Evolutionary conservation across 2,888 invertebrate species (phyloP), one percentile per base, ranked within the genome.

Genomic region (Monoplex corrugatus): DNA sequence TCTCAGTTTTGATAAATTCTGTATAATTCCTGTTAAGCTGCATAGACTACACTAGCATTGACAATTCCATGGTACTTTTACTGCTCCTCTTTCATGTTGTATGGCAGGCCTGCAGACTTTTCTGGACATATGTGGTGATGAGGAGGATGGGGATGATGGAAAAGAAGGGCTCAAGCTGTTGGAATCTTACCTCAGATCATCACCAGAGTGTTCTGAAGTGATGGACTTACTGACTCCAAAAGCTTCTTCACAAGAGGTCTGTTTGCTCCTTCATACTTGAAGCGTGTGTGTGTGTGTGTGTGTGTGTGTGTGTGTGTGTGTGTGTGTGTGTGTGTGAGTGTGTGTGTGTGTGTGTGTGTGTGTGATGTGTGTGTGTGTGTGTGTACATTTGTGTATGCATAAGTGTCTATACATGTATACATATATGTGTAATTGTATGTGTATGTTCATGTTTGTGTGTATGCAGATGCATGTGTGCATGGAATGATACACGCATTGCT

Each of bases 151-250:
- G 91, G 82, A 92, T 13, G 91, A 92, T 35, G 89, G 86, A 50
- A 93, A 93, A 28, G 82, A 89, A 0, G 91, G 91, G 28, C 93
- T 93, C 90, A 94, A 94, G 83, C 92, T 95, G 87, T 93, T 94
- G 38, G 91, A 88, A 16, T 92, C 91, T 8, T 95, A 93, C 85
- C 93, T 93, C 57, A 89, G 91, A 19, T 92, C 92, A 13, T 94
- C 95, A 0, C 91, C 91, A 75, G 94, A 94, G 90, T 94, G 94
- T 89, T 45, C 88, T 19, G 94, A 95, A 89, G 93, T 95, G 38
- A 89, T 94, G 16, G 90, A 92, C 40, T 86, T 95, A 23, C 89
- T 95, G 35, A 57, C 50, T 5, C 57, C 50, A 38, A 44, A 44
- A 19, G 32, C 82, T 19, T 80, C 78, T 5, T 43, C 78, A 19